Evolutionary conservation across 2,113 vertebrate genomes (phyloP).

Genomic region (Corythornis vintsioides): DNA sequence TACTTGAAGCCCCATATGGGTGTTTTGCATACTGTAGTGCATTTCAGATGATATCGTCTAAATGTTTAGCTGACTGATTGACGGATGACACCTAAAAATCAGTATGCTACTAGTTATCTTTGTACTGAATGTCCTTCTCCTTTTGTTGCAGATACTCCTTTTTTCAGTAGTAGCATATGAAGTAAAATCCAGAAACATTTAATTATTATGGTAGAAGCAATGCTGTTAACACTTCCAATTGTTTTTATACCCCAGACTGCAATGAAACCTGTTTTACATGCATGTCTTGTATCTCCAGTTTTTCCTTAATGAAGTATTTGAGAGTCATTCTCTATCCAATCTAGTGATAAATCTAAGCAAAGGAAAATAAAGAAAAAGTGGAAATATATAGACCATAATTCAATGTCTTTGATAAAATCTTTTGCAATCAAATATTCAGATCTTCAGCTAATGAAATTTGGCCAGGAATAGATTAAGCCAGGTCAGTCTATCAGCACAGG

Average conservation of each 20-base stretch:
- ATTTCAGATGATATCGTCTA: not conserved
- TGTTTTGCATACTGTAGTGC: not conserved
- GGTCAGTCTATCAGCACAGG: not conserved
- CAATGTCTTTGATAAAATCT: not conserved
- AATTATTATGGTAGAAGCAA: not conserved
- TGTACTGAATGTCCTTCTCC: not conserved
- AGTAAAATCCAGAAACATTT: not conserved
- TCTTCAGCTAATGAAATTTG: not conserved
- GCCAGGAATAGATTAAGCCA: not conserved
- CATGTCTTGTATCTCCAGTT: not conserved
- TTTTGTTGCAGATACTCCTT: not conserved
- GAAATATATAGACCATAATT: not conserved
- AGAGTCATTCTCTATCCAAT: not conserved
- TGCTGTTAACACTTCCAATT: not conserved
- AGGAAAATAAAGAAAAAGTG: not conserved
- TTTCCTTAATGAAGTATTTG: not conserved
- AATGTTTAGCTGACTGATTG: not conserved
- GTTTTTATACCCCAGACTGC: not conserved
- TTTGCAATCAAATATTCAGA: not conserved
- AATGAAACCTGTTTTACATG: not conserved
- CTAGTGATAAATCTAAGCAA: not conserved
- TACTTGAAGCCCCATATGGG: not conserved
- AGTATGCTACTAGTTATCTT: not conserved
- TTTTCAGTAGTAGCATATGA: not conserved
- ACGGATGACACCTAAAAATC: not conserved